Evolutionary conservation across 2,888 invertebrate species (phyloP), one percentile per base, ranked within the genome.

Genomic region (Drosophila atroscutellata): DNA sequence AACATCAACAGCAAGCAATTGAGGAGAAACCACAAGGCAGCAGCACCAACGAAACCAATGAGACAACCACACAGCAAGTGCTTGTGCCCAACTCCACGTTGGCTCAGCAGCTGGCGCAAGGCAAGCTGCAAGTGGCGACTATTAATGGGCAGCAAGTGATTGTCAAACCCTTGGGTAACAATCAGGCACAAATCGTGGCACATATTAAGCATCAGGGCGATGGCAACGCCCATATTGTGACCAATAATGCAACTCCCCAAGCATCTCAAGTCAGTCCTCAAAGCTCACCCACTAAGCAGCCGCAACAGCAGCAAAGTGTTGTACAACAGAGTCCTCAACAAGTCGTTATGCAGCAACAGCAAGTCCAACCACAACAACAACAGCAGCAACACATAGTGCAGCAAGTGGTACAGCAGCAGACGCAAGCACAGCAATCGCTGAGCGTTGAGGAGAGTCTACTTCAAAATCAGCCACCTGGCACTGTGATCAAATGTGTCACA

Each of bases 101-200:
- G 47, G 97, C 96, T 20, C 97, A 97, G 91, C 97, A 97, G 92
- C 94, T 97, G 72, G 96, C 97, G 2, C 95, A 96, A 20, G 97
- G 97, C 9, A 97, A 97, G 92, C 95, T 97, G 11, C 97, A 97
- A 91, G 94, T 97, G 64, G 97, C 97, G 0, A 97, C 96, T 0
- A 96, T 97, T 32, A 96, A 96, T 91, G 97, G 97, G 0, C 97
- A 97, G 90, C 97, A 97, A 92, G 97, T 97, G 34, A 94, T 97
- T 50, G 96, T 97, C 70, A 94, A 97, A 52, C 96, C 96, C 1
- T 95, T 97, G 13, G 96, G 96, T 58, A 96, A 96, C 91, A 96
- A 96, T 91, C 96, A 96, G 89, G 96, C 96, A 11, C 96, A 96
- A 92, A 96, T 97, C 63, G 96, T 97, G 26, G 96, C 96, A 1